Evolutionary conservation across 2,888 invertebrate genomes (phyloP), one percentile per base, ranked within the genome.

Genomic region (Hirtodrosophila cameraria): DNA sequence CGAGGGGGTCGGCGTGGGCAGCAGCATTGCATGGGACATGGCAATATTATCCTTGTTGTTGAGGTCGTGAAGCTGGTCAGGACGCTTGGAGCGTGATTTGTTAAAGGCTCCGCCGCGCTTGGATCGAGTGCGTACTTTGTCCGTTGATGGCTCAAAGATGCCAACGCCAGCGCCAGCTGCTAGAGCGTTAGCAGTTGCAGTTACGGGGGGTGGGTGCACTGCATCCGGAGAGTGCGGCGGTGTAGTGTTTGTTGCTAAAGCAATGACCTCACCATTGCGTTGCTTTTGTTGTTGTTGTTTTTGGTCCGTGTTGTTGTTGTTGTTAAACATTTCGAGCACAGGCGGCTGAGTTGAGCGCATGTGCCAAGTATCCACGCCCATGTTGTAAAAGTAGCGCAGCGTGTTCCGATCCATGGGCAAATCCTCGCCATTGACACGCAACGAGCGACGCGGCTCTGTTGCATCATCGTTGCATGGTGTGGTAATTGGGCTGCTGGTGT

Each of bases 321-420:
- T 50, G 2, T 6, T 36, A 25, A 15, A 59, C 2, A 76, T 68
- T 0, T 49, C 55, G 1, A 27, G 12, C 2, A 49, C n/a, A 2
- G 27, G 0, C 3, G 30, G 13, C 3, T 65, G 58, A 2, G 54
- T 3, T 45, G 62, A 57, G 12, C 78, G 73, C 48, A 43, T 13
- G 31, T 68, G 61, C 61, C 23, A 23, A 2, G 67, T 36, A 8
- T 94, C 94, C 71, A 94, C 90, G 75, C 94, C 94, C 81, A 94
- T 90, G 89, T 94, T 94, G 91, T 93, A 94, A 90, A 93, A 94
- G 87, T 93, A 94, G 58, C 94, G 92, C 61, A 94, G 89, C 4
- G 94, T 94, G 8, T 92, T 89, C 41, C 93, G 90, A 84, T 94
- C 94, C 91, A 49, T 45, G 0, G 90, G 90, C 52, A 90, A 79